These are phyloP conservation scores for Phoronis australis DNA, from an alignment of 2,888 invertebrate genomes.

Conservation along the genomic window DNA sequence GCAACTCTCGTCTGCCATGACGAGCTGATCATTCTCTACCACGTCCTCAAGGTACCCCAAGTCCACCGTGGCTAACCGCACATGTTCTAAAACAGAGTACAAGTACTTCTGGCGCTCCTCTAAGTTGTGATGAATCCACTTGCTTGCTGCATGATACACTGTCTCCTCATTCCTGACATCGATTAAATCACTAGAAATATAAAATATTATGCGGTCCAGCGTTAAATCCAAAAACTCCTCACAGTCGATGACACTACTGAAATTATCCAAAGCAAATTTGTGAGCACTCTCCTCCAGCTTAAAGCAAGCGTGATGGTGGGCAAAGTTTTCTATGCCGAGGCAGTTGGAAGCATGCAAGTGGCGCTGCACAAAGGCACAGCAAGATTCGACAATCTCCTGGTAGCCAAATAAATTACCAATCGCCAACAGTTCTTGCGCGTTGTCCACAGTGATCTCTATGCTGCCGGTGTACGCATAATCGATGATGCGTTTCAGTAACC, in stretches of 20 bases:
- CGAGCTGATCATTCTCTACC: constrained; percentile 33
- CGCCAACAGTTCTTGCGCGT: constrained; percentile 50
- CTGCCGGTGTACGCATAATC: constrained; percentile 52
- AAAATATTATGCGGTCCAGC: constrained; percentile 33
- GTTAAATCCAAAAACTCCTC: constrained; percentile 47
- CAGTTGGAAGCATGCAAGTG: constrained; percentile 51
- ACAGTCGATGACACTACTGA: constrained; percentile 39
- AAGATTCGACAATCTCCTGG: constrained; percentile 43
- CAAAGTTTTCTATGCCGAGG: constrained; percentile 49
- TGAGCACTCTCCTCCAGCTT: constrained; percentile 38
- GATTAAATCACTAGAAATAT: constrained; percentile 44
- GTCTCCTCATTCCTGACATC: constrained; percentile 47
- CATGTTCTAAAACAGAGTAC: constrained; percentile 30
- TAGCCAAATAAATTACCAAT: constrained; percentile 49
- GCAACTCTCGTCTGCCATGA: constrained; percentile 33
- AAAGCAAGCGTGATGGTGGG: constrained; percentile 45
- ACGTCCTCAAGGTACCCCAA: constrained; percentile 30
- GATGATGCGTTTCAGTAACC: constrained; percentile 45
- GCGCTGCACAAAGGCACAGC: constrained; percentile 41
- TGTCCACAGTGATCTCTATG: constrained; percentile 48
- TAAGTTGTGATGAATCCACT: constrained; percentile 43
- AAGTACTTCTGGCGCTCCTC: constrained; percentile 31
- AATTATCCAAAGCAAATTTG: constrained; percentile 46
- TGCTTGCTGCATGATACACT: constrained; percentile 44
- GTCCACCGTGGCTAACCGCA: constrained; percentile 42